Evolutionary conservation across 2,888 invertebrate species (phyloP).

Genomic region (Trachelus tabidus): DNA sequence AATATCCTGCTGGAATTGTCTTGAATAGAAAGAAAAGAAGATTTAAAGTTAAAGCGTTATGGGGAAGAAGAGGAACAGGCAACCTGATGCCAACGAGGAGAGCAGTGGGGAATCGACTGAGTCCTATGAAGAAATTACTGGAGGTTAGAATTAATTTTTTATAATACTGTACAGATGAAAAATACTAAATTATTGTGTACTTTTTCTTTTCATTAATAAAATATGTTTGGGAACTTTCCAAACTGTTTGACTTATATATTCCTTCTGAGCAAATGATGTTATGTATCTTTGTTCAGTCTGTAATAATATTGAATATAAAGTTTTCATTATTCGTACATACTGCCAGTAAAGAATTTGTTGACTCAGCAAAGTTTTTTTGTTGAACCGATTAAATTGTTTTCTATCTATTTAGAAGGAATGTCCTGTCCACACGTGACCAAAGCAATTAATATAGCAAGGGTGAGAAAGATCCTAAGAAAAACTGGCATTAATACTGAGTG

Average conservation of each 20-base stretch:
- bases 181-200: background rate
- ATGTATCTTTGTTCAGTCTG: background rate
- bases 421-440: slow-evolving; percentile 78
- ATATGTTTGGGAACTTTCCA: background rate
- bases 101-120: slow-evolving; percentile 56
- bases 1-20: background rate
- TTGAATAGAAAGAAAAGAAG: background rate
- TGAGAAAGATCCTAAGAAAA: slow-evolving; percentile 71
- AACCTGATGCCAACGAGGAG: slow-evolving; percentile 74
- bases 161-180: background rate
- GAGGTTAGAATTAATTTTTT: slow-evolving; percentile 42
- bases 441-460: slow-evolving; percentile 73
- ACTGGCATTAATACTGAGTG: slow-evolving; percentile 72
- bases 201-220: background rate
- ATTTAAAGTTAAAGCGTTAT: slow-evolving; percentile 63
- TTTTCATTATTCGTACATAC: slow-evolving; percentile 3
- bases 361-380: background rate
- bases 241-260: background rate
- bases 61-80: slow-evolving; percentile 79
- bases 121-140: slow-evolving; percentile 68
- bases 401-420: slow-evolving; percentile 25
- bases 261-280: background rate
- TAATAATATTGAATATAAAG: background rate
- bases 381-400: background rate
- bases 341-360: background rate